Conservation (phyloP, 2,797 vertebrate species). For the Enteromius radiatus region DNA sequence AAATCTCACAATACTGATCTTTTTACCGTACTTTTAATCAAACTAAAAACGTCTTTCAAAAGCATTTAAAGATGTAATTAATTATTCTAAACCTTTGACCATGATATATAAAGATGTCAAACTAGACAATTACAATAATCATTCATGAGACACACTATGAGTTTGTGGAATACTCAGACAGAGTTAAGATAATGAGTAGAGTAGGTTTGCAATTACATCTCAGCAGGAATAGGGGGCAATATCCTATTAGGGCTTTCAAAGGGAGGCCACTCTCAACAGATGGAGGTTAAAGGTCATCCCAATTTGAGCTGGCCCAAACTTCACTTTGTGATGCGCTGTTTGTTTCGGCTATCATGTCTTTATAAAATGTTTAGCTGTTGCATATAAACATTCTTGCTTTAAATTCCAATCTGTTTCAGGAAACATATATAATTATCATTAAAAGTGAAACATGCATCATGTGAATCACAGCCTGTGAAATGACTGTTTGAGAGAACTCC, state of each 20-base stretch:
- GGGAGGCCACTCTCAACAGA: neutral
- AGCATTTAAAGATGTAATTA: neutral
- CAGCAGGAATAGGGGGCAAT: neutral
- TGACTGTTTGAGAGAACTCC: neutral
- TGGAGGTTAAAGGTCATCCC: constrained; percentile 16
- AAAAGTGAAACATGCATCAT: no score
- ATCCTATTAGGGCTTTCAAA: constrained; percentile 15
- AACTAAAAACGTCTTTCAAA: neutral
- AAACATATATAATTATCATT: no score
- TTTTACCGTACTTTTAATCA: neutral
- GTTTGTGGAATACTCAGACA: neutral
- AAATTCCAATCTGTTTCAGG: neutral
- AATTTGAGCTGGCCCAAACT: neutral
- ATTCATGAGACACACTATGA: neutral
- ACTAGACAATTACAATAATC: neutral
- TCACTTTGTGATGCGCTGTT: neutral
- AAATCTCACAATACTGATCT: neutral
- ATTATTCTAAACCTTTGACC: neutral
- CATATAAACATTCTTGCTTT: neutral
- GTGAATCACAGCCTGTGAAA: neutral
- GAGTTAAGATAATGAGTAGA: neutral
- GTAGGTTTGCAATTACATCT: neutral
- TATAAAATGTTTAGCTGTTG: neutral
- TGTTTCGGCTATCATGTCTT: neutral
- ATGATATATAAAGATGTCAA: neutral